phyloP scores from a whole-genome alignment of 2,797 vertebrate species.

The Typhlichthys eigenmanni region DNA sequence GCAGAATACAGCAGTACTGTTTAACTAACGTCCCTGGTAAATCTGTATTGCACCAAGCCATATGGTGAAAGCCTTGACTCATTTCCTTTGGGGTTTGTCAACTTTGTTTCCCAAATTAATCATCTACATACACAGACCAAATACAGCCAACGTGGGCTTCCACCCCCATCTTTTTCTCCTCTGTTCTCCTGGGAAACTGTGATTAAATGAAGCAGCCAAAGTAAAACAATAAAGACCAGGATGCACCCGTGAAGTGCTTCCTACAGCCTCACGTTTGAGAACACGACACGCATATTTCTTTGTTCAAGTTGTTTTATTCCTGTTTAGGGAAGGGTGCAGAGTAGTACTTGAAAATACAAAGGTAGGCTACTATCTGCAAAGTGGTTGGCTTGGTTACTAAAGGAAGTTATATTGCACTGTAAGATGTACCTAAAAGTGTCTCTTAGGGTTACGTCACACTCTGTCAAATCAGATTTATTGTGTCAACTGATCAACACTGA shows the following conservation, averaged over 20 bases:
- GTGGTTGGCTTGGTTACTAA: slow-evolving; percentile 21
- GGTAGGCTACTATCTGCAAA: slow-evolving; percentile 2
- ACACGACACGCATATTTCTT: slow-evolving; percentile 20
- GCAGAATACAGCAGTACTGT: background rate
- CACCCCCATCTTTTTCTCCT: slow-evolving; percentile 37
- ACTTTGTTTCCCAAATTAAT: slow-evolving; percentile 58
- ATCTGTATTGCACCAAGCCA: slow-evolving; percentile 7
- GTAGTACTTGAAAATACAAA: slow-evolving; percentile 18
- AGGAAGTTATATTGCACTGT: slow-evolving; percentile 11
- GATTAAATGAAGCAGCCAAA: slow-evolving; percentile 22
- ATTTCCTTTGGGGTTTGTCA: slow-evolving; percentile 33
- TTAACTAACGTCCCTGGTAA: background rate
- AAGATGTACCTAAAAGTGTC: slow-evolving; percentile 19
- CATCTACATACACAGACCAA: slow-evolving; percentile 27
- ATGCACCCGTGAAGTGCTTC: slow-evolving; percentile 52
- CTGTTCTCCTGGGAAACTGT: slow-evolving; percentile 38
- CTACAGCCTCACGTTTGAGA: slow-evolving; percentile 36
- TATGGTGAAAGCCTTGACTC: slow-evolving; percentile 17
- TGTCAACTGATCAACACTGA: no score
- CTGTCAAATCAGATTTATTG: no score
- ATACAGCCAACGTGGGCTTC: slow-evolving; percentile 30
- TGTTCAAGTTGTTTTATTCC: slow-evolving; percentile 32
- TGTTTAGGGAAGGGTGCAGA: slow-evolving; percentile 20
- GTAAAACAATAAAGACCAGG: slow-evolving; percentile 54
- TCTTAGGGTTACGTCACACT: no score